A percentile compares a stretch with the other conserved stretches of the same genome.
phyloP scores from a whole-genome alignment of 2,797 vertebrate species.

The Tamandua tetradactyla region DNA sequence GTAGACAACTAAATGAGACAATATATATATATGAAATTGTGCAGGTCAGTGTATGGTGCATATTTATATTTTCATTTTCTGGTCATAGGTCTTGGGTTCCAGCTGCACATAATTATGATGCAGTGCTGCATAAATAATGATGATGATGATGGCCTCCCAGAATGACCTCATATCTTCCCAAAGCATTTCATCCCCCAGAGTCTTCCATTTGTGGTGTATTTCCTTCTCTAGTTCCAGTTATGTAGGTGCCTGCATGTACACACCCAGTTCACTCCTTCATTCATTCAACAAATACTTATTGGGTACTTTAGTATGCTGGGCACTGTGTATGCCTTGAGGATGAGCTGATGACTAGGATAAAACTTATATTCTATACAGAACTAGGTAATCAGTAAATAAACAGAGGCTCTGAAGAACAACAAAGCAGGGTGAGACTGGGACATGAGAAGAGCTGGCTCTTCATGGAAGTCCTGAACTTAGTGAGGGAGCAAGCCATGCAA shows the following conservation, averaged over 20 bases:
- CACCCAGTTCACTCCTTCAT: neutral
- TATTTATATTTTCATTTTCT: neutral
- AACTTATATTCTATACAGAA: neutral
- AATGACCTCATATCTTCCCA: neutral
- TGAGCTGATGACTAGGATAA: neutral
- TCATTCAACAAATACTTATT: neutral
- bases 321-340: neutral
- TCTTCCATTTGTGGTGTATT: neutral
- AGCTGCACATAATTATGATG: neutral
- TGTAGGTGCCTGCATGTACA: too few species aligned
- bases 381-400: neutral
- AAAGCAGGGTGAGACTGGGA: neutral
- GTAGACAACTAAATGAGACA: neutral
- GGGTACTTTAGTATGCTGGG: too few species aligned
- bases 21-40: neutral
- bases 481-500: neutral
- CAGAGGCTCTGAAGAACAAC: neutral
- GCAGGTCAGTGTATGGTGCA: neutral
- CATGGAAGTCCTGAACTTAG: neutral
- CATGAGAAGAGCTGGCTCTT: neutral
- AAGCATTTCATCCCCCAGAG: neutral
- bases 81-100: neutral
- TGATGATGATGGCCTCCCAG: neutral
- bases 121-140: neutral
- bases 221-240: neutral